A percentile compares a stretch with the other conserved stretches of the same genome.
These are phyloP conservation scores for Somateria mollissima DNA, from an alignment of 2,797 vertebrate genomes.

Conservation along the genomic window DNA sequence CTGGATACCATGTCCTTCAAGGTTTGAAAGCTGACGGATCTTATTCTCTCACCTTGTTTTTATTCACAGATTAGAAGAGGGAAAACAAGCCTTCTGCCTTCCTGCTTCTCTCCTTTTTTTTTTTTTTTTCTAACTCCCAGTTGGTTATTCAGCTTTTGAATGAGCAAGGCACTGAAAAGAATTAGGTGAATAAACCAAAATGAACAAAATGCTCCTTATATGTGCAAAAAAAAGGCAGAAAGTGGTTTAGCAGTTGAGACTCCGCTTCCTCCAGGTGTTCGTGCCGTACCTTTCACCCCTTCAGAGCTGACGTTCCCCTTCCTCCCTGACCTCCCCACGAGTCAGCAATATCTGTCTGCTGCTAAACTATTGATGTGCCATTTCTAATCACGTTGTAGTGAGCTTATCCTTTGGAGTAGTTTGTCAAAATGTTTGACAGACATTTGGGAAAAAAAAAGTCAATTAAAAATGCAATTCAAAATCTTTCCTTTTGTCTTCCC, in stretches of 20 bases:
- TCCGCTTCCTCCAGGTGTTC: neutral
- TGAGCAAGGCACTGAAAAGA: neutral
- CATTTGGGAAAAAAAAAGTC: neutral
- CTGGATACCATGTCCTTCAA: conserved; percentile 6
- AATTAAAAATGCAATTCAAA: neutral
- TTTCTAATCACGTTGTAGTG: neutral
- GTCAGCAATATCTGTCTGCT: neutral
- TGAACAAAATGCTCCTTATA: neutral
- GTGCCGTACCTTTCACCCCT: neutral
- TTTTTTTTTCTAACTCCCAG: neutral
- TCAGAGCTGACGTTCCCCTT: neutral
- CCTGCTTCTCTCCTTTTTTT: neutral
- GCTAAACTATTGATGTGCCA: neutral
- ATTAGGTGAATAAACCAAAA: neutral
- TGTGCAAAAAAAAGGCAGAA: neutral
- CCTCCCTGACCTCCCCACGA: neutral
- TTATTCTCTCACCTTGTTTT: conserved; percentile 13
- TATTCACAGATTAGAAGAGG: neutral
- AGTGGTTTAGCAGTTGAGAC: neutral
- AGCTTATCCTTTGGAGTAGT: neutral
- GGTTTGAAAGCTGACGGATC: conserved; percentile 7
- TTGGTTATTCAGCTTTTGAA: neutral
- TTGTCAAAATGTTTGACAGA: neutral
- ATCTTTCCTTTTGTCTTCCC: neutral
- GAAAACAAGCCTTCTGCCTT: neutral